These are phyloP conservation scores for Spatulosminthurus flaviceps DNA, from an alignment of 2,888 invertebrate species.

Conservation along the genomic window DNA sequence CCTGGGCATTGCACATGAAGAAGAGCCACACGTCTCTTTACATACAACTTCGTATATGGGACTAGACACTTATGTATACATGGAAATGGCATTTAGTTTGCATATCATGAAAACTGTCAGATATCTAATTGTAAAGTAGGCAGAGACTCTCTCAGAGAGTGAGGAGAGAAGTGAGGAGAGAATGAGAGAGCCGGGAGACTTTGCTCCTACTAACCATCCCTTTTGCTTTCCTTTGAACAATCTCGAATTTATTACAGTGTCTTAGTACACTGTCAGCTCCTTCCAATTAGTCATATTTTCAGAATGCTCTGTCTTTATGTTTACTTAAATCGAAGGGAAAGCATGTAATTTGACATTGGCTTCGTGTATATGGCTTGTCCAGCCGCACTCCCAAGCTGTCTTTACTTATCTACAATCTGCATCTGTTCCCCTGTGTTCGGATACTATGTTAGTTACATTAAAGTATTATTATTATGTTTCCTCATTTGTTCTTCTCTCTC, in stretches of 20 bases:
- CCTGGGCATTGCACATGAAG: constrained; percentile 16
- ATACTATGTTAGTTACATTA: constrained; percentile 35
- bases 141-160: not conserved
- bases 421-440: constrained; percentile 32
- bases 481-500: constrained; percentile 33
- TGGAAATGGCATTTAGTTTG: not conserved
- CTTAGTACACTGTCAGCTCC: constrained; percentile 47
- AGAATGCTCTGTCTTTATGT: constrained; percentile 37
- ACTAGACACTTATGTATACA: not conserved
- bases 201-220: not conserved
- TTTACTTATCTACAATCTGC: constrained; percentile 37
- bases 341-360: constrained; percentile 25
- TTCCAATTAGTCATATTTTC: constrained; percentile 51
- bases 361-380: constrained; percentile 12
- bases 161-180: not conserved
- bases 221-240: constrained; percentile 43
- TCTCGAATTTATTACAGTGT: constrained; percentile 50
- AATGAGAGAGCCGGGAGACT: constrained; percentile 23
- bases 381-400: constrained; percentile 31
- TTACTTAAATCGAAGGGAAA: constrained; percentile 31
- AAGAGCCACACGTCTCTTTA: not conserved
- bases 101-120: constrained; percentile 18
- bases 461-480: constrained; percentile 39
- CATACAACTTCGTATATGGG: no score
- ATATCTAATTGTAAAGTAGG: constrained; percentile 13